These are phyloP conservation scores for Saccostrea echinata DNA, from an alignment of 1,140 invertebrate species.

Conservation along the genomic window DNA sequence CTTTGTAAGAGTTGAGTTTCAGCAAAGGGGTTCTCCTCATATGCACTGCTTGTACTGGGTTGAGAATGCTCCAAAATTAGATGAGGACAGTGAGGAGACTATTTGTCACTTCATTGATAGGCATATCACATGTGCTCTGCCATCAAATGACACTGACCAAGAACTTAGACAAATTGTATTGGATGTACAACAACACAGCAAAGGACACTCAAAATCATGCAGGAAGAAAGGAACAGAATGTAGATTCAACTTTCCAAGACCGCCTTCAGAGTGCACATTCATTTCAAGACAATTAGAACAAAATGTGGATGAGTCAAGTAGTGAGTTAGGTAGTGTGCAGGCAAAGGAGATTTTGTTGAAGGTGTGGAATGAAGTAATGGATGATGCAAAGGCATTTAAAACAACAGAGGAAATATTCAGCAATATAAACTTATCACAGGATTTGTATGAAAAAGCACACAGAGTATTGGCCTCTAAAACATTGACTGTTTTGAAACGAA, in stretches of 20 bases:
- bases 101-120: constrained; percentile 54
- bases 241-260: too few relatives aligned
- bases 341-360: constrained; percentile 32
- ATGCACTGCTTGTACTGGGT: constrained; percentile 78
- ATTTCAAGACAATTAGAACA: constrained; percentile 17
- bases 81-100: constrained; percentile 42
- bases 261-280: constrained; percentile 44
- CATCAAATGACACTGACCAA: background rate
- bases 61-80: constrained; percentile 71
- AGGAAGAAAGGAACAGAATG: constrained; percentile 42
- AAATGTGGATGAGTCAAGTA: background rate
- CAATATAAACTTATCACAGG: constrained; percentile 18
- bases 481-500: constrained; percentile 49
- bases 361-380: constrained; percentile 15
- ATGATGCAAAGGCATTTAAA: background rate
- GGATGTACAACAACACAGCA: constrained; percentile 46
- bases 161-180: constrained; percentile 28
- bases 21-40: constrained; percentile 80
- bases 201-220: constrained; percentile 47
- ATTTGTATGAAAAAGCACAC: constrained; percentile 41
- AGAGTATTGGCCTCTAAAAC: constrained; percentile 27
- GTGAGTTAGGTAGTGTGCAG: background rate
- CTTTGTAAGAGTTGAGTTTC: constrained; percentile 78
- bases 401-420: background rate
- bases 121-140: constrained; percentile 47